phyloP scores from a whole-genome alignment of 2,797 vertebrate species.

The Hydrolagus colliei region DNA sequence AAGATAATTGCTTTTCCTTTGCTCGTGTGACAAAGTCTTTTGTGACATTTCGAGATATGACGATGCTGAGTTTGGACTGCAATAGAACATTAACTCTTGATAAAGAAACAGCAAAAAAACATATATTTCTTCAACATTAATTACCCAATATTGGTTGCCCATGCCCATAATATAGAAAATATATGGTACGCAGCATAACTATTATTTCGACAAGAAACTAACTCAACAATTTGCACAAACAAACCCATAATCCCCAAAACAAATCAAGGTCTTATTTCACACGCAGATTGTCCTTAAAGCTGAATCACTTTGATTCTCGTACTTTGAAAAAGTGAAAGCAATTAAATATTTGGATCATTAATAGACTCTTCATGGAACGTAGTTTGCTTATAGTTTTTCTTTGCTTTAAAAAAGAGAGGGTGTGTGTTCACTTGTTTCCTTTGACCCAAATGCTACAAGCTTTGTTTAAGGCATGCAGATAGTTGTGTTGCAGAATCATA shows the following conservation, averaged over 20 bases:
- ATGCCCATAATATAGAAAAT: slow-evolving; percentile 1
- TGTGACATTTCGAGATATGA: neutral
- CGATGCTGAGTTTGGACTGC: neutral
- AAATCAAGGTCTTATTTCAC: neutral
- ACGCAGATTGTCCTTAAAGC: slow-evolving; percentile 11
- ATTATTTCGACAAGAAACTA: neutral
- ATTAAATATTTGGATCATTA: slow-evolving; percentile 15
- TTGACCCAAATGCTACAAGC: neutral
- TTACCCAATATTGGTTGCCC: neutral
- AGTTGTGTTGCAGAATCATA: neutral
- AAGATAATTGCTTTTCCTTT: neutral
- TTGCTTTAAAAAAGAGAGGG: too few relatives aligned
- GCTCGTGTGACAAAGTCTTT: neutral
- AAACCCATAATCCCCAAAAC: too few relatives aligned
- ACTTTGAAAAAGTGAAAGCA: neutral
- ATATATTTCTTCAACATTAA: neutral
- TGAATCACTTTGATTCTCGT: neutral
- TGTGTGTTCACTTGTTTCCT: neutral
- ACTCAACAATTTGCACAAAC: too few relatives aligned
- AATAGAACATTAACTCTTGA: slow-evolving; percentile 16
- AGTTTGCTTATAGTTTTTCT: neutral
- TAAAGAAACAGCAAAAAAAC: neutral
- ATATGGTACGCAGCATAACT: neutral
- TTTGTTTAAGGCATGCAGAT: neutral
- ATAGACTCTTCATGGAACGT: neutral